Conservation (phyloP, 2,797 vertebrate genomes). For the Centropyge bicolor region DNA sequence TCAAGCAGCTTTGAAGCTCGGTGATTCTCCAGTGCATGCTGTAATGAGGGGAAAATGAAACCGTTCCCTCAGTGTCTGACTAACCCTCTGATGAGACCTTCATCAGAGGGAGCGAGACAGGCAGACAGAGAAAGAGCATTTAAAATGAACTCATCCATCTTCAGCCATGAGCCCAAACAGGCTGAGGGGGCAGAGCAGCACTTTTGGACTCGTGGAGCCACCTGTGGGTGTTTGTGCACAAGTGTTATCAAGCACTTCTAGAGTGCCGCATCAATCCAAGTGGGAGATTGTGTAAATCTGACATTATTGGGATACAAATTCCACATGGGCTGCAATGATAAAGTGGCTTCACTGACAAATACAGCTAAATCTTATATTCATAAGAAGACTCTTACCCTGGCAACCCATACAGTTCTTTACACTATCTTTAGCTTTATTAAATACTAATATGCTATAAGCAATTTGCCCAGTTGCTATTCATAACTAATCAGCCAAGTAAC, state of each 20-base stretch:
- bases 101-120: slow-evolving; percentile 46
- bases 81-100: slow-evolving; percentile 77
- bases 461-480: background rate
- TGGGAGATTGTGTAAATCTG: background rate
- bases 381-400: background rate
- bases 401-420: background rate
- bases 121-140: slow-evolving; percentile 16
- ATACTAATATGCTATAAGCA: background rate
- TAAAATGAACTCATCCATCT: slow-evolving; percentile 63
- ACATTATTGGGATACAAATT: background rate
- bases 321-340: background rate
- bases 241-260: background rate
- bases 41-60: slow-evolving; percentile 82
- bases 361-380: background rate
- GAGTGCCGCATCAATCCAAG: background rate
- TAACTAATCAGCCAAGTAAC: background rate
- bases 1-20: slow-evolving; percentile 80
- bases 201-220: slow-evolving; percentile 12
- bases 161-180: slow-evolving; percentile 44
- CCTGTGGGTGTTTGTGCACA: slow-evolving; percentile 14
- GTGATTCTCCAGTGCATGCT: slow-evolving; percentile 76
- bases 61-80: slow-evolving; percentile 74
- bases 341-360: background rate
- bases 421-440: background rate
- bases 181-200: background rate